Evolutionary conservation across 2,888 invertebrate species (phyloP).

Genomic region (Lordiphosa andalusiaca): DNA sequence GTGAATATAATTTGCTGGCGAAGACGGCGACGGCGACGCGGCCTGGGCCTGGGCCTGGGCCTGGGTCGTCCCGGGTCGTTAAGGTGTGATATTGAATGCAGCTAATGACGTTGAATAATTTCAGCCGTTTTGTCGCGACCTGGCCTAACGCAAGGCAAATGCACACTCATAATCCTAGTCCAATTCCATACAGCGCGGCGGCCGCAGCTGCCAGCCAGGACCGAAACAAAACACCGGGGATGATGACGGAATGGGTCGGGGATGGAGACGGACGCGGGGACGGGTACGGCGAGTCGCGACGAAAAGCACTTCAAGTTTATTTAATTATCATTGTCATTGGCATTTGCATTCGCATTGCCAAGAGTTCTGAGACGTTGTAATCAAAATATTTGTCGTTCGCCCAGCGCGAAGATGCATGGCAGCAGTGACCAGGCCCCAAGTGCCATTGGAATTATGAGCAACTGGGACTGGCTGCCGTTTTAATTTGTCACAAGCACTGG

Average conservation of each 20-base stretch:
- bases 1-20: conserved; percentile 52
- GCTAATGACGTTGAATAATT: conserved; percentile 67
- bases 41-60: neutral
- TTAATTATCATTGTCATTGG: conserved; percentile 68
- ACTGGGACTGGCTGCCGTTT: conserved; percentile 21
- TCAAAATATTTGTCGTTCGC: conserved; percentile 32
- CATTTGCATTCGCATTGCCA: conserved; percentile 25
- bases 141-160: conserved; percentile 3
- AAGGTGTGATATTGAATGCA: conserved; percentile 46
- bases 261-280: neutral
- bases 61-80: neutral
- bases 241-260: neutral
- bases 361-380: conserved; percentile 21
- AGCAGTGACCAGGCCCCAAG: conserved; percentile 6
- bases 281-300: conserved; percentile 42
- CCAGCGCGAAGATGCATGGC: conserved; percentile 1
- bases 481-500: conserved; percentile 39
- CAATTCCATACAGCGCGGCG: conserved; percentile 6
- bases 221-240: neutral
- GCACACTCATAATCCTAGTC: too few relatives aligned
- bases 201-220: conserved; percentile 41
- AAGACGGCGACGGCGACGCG: conserved; percentile 8
- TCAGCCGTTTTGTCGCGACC: conserved; percentile 12
- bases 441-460: conserved; percentile 8
- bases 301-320: conserved; percentile 67